phyloP scores from a whole-genome alignment of 2,888 invertebrate genomes.

The Odontothrips loti region DNA sequence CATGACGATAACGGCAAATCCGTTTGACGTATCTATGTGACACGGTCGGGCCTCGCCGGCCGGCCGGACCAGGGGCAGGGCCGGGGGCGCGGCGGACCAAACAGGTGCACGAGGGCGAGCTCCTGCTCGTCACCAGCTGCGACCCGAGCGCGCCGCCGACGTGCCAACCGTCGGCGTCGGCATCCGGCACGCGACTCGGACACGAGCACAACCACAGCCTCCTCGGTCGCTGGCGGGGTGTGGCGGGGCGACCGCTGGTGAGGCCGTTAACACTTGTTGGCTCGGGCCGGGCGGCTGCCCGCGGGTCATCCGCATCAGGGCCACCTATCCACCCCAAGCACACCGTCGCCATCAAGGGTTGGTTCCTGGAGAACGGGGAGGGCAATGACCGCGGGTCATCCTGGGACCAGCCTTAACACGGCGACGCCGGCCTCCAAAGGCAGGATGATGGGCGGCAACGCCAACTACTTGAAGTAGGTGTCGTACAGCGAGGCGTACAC shows the following conservation, averaged over 20 bases:
- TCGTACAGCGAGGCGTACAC: not conserved
- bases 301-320: not conserved
- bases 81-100: too few relatives aligned
- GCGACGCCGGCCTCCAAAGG: not conserved
- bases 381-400: not conserved
- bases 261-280: too few relatives aligned
- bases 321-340: not conserved
- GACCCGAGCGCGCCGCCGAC: too few relatives aligned
- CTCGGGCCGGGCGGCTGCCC: not conserved
- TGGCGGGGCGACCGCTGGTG: too few relatives aligned
- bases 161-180: too few relatives aligned
- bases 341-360: not conserved
- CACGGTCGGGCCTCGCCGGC: not conserved
- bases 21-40: not conserved
- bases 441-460: too few relatives aligned
- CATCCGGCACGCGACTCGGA: too few relatives aligned
- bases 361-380: not conserved
- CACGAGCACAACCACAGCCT: too few relatives aligned
- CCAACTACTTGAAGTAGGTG: not conserved
- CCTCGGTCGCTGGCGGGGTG: too few relatives aligned
- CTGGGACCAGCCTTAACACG: not conserved
- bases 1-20: not conserved
- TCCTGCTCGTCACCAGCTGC: not conserved
- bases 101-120: not conserved
- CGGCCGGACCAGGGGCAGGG: not conserved